A percentile compares a stretch with the other conserved stretches of the same genome.
Conservation (phyloP, 2,888 invertebrate genomes). For the Thymelicus sylvestris region DNA sequence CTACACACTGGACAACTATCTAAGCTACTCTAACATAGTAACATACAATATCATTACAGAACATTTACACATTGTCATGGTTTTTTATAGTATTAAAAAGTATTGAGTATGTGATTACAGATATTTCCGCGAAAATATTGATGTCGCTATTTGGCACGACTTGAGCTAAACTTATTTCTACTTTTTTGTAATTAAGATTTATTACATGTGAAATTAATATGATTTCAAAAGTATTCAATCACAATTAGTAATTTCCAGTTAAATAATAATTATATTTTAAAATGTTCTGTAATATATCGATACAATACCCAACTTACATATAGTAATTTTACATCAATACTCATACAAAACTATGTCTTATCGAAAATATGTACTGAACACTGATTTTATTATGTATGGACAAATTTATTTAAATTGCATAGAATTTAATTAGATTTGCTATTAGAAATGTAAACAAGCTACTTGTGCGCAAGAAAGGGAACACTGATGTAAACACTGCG, state of each 20-base stretch:
- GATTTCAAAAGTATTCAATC: no score
- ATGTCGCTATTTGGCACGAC: constrained; percentile 18
- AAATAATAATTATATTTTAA: background rate
- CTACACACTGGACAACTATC: constrained; percentile 32
- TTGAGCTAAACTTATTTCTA: background rate
- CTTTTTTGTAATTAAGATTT: background rate
- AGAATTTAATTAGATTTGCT: background rate
- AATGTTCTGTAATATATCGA: constrained; percentile 26
- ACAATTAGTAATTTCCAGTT: no score
- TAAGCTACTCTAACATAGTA: constrained; percentile 12
- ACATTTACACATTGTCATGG: constrained; percentile 8
- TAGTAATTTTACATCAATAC: constrained; percentile 46
- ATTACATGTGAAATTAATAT: background rate
- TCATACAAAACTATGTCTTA: constrained; percentile 65
- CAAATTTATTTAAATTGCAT: constrained; percentile 42
- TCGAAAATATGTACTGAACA: constrained; percentile 65
- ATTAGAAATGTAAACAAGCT: constrained; percentile 18
- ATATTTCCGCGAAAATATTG: no score
- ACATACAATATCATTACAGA: constrained; percentile 28
- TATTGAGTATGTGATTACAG: no score
- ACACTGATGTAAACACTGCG: no score
- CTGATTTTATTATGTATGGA: constrained; percentile 58
- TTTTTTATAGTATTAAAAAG: no score
- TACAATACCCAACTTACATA: constrained; percentile 11
- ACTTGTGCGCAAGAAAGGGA: constrained; percentile 30